Evolutionary conservation across 2,113 vertebrate species (phyloP), one percentile per base, ranked within the genome.

Genomic region (Nanorana parkeri): DNA sequence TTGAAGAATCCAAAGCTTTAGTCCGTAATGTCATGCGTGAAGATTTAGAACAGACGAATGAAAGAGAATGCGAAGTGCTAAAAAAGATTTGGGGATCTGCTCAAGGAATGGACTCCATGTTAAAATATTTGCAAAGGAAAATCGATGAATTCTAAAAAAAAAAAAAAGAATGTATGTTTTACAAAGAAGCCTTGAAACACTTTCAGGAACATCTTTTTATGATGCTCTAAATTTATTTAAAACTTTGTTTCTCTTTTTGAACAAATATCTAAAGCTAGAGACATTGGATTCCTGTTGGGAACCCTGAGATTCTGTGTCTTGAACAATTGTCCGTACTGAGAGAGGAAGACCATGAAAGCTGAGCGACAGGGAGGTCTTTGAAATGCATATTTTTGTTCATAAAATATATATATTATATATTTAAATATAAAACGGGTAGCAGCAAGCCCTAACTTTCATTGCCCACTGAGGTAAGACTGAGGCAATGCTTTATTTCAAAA

Each of bases 41-140:
- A 63, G 94, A 96, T 67, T 89, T 99, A 86, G 97, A 99, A 77
- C 96, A 97, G 88, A 95, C 96, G 55, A 99, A 99, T 1, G 97
- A 99, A 89, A 94, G 95, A 0, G 97, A 99, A 85, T 98, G 97
- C 75, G 96, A 99, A 86, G 95, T 95, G 15, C 87, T 99, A 81
- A 97, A 96, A 93, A 95, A 95, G 80, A 94, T 99, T 77, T 99
- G 97, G 97, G 96, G 97, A 56, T 99, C 97, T 0, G 93, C 94
- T 0, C 97, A 99, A 89, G 97, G 98, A 58, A 96, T 97, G 84
- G 96, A 99, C 91, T 95, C 98, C 55, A 98, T 99, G 88, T 89
- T 99, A 77, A 96, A 95, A 88, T 96, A 97, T 80, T 91, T 99
- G 82, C 97, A 99, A 92, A 95, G 92, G 86, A 95, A 95, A 85